These are phyloP conservation scores for Decapterus maruadsi DNA, from an alignment of 2,797 vertebrate species.

Conservation along the genomic window DNA sequence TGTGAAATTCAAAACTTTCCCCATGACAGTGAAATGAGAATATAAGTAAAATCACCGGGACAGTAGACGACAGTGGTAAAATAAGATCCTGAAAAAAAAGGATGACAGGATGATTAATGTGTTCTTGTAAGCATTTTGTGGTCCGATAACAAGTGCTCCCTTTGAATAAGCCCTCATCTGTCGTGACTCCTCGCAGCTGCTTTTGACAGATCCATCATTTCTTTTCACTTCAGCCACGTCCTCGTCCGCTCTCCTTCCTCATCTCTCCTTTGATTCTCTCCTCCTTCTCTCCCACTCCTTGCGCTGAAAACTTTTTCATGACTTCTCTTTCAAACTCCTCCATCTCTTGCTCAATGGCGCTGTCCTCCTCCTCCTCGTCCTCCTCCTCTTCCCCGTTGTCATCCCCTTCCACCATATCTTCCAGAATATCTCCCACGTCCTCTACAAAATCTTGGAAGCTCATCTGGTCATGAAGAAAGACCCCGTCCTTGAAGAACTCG, in stretches of 20 bases:
- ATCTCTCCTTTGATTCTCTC: conserved; percentile 60
- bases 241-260: conserved; percentile 73
- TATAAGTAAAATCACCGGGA: not conserved
- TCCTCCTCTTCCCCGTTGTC: conserved; percentile 68
- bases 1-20: conserved; percentile 20
- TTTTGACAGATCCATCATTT: conserved; percentile 23
- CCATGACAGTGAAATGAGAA: conserved; percentile 8
- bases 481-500: conserved; percentile 86
- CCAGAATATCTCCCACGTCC: conserved; percentile 90
- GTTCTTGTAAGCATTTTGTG: conserved; percentile 44
- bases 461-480: conserved; percentile 90
- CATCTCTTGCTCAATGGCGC: conserved; percentile 81
- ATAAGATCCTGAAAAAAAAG: conserved; percentile 23
- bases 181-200: conserved; percentile 27
- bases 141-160: conserved; percentile 60
- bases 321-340: conserved; percentile 82
- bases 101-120: conserved; percentile 40
- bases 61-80: conserved; percentile 24
- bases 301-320: conserved; percentile 77
- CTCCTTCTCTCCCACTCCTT: conserved; percentile 47
- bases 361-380: conserved; percentile 47
- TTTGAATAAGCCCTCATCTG: conserved; percentile 50
- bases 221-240: conserved; percentile 55
- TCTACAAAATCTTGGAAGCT: conserved; percentile 91
- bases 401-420: conserved; percentile 87